These are phyloP conservation scores for Dallia pectoralis DNA, from an alignment of 2,797 vertebrate genomes.

Conservation along the genomic window DNA sequence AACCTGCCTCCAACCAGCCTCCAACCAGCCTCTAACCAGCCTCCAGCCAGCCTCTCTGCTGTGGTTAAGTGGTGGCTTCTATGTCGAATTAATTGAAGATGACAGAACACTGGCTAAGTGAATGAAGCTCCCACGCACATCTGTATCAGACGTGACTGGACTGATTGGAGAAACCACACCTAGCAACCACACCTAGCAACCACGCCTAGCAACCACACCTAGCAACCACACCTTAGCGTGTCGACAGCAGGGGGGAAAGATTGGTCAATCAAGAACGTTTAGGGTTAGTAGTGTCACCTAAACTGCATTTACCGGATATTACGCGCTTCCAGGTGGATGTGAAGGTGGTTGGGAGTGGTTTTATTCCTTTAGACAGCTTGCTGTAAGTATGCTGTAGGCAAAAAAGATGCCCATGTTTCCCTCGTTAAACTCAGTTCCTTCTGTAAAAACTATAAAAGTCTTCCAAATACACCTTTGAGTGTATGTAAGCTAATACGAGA, in stretches of 20 bases:
- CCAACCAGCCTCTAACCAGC: no score
- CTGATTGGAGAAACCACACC: constrained; percentile 60
- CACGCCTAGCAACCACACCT: no score
- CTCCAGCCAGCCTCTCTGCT: no score
- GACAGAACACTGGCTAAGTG: constrained; percentile 48
- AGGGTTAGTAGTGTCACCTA: constrained; percentile 13
- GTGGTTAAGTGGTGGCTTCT: constrained; percentile 65
- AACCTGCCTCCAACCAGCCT: background rate
- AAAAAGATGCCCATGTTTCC: constrained; percentile 3
- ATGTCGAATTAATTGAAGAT: constrained; percentile 68
- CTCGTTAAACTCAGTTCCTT: background rate
- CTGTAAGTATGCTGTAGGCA: background rate
- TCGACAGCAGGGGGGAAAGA: constrained; percentile 3
- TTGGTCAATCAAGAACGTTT: constrained; percentile 26
- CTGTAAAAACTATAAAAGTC: background rate
- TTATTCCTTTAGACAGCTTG: background rate
- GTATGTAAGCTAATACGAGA: background rate
- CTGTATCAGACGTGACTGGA: constrained; percentile 38
- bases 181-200: no score
- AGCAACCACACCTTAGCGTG: constrained; percentile 44
- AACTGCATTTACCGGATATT: constrained; percentile 24
- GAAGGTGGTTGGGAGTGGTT: constrained; percentile 28
- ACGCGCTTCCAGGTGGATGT: constrained; percentile 40
- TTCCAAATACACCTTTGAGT: background rate
- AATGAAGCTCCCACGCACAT: constrained; percentile 53